Evolutionary conservation across 2,888 invertebrate genomes (phyloP).

Genomic region (Meghimatium bilineatum): DNA sequence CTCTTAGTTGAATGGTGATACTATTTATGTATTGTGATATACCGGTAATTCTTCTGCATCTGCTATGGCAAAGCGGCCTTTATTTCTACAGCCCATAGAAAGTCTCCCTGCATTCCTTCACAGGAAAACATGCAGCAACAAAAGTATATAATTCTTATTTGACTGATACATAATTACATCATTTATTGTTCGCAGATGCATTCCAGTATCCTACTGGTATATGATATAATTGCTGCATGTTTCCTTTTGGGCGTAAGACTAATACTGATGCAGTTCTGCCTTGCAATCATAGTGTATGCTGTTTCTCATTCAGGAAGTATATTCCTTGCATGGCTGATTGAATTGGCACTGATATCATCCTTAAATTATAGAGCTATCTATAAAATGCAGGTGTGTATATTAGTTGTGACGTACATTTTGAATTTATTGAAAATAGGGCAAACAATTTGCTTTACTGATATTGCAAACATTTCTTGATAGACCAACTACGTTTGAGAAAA

Average conservation of each 20-base stretch:
- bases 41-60: no score
- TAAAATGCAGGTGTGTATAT: slow-evolving; percentile 8
- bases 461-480: no score
- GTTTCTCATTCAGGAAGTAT: background rate
- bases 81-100: no score
- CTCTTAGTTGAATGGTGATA: no score
- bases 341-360: background rate
- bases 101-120: no score
- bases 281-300: slow-evolving; percentile 6
- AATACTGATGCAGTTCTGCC: background rate
- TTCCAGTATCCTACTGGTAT: slow-evolving; percentile 55
- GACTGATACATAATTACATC: background rate
- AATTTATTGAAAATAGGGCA: no score
- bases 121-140: no score
- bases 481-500: no score
- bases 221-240: slow-evolving; percentile 43
- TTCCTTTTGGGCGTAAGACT: background rate
- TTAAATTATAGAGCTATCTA: background rate
- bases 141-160: no score
- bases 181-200: slow-evolving; percentile 51
- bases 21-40: no score
- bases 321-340: background rate
- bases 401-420: background rate
- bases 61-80: no score
- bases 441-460: no score